Percentiles rank a stretch among this genome's conserved stretches.
phyloP scores from a whole-genome alignment of 92 coral and sea anemone species.

The Hydrozoanthus gracilis region DNA sequence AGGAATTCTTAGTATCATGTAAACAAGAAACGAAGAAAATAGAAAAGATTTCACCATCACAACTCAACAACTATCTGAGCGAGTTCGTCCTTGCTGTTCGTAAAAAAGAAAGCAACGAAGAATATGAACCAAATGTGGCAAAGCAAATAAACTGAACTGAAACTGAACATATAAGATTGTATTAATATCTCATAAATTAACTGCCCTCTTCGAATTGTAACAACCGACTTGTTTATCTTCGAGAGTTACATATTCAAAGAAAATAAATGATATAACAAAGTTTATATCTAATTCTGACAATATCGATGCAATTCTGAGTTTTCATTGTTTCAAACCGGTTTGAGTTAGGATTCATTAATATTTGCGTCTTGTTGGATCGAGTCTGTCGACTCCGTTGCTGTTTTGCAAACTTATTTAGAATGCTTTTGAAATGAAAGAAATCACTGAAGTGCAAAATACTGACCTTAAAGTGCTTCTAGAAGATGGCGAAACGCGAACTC shows the following conservation, averaged over 20 bases:
- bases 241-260: constrained; percentile 45
- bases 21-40: too few relatives aligned
- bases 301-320: constrained; percentile 55
- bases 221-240: too few relatives aligned
- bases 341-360: constrained; percentile 37
- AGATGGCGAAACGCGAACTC: constrained; percentile 47
- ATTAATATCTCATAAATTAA: too few relatives aligned
- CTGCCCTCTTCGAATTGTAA: too few relatives aligned
- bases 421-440: constrained; percentile 57
- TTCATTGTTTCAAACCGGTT: constrained; percentile 50
- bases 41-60: too few relatives aligned
- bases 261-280: constrained; percentile 46
- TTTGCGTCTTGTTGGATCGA: constrained; percentile 52
- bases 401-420: constrained; percentile 50
- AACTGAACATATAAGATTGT: too few relatives aligned
- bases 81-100: too few relatives aligned
- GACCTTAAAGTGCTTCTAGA: constrained; percentile 50
- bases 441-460: constrained; percentile 49
- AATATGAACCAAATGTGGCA: too few relatives aligned
- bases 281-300: constrained; percentile 56
- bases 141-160: too few relatives aligned
- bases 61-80: too few relatives aligned
- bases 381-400: constrained; percentile 50
- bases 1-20: too few relatives aligned
- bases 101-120: too few relatives aligned